Evolutionary conservation across 1,140 invertebrate species (phyloP).

Genomic region (Drosophila jambulina): DNA sequence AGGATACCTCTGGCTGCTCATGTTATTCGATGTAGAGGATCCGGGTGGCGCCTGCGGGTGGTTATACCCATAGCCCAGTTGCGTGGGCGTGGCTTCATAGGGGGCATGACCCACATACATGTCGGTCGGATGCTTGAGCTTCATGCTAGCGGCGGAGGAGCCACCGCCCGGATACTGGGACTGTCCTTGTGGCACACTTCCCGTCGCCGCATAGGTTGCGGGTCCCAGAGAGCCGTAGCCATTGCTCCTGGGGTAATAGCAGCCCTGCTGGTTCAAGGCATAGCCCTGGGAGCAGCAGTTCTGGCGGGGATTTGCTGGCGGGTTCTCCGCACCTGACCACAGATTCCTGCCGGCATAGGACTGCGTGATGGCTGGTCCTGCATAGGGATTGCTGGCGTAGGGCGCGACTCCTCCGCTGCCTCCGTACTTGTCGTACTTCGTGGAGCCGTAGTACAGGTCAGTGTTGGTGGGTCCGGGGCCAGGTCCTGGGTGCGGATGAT

Average conservation of each 20-base stretch:
- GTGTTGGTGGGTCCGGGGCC: slow-evolving; percentile 8
- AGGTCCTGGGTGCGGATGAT: slow-evolving; percentile 27
- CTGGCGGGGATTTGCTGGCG: slow-evolving; percentile 46
- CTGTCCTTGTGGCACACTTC: slow-evolving; percentile 20
- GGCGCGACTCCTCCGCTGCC: slow-evolving; percentile 4
- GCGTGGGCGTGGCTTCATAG: slow-evolving; percentile 43
- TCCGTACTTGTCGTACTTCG: slow-evolving; percentile 72
- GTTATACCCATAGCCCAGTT: slow-evolving; percentile 51
- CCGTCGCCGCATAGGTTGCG: slow-evolving; percentile 8
- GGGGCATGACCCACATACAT: slow-evolving; percentile 52
- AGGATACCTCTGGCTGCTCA: slow-evolving; percentile 42
- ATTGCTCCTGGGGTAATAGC: slow-evolving; percentile 70
- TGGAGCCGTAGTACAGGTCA: slow-evolving; percentile 58
- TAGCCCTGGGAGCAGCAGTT: slow-evolving; percentile 70
- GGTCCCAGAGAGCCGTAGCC: slow-evolving; percentile 33
- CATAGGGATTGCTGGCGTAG: slow-evolving; percentile 57
- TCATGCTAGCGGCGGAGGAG: slow-evolving; percentile 25
- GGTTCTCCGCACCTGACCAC: slow-evolving; percentile 44
- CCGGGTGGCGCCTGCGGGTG: slow-evolving; percentile 18
- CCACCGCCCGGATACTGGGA: slow-evolving; percentile 38
- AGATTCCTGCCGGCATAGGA: slow-evolving; percentile 48
- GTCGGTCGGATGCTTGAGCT: slow-evolving; percentile 72
- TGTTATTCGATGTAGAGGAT: slow-evolving; percentile 13
- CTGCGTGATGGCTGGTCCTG: slow-evolving; percentile 35
- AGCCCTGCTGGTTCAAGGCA: slow-evolving; percentile 60